These are phyloP conservation scores for Archips xylosteana DNA, from an alignment of 2,888 invertebrate species.

Conservation along the genomic window DNA sequence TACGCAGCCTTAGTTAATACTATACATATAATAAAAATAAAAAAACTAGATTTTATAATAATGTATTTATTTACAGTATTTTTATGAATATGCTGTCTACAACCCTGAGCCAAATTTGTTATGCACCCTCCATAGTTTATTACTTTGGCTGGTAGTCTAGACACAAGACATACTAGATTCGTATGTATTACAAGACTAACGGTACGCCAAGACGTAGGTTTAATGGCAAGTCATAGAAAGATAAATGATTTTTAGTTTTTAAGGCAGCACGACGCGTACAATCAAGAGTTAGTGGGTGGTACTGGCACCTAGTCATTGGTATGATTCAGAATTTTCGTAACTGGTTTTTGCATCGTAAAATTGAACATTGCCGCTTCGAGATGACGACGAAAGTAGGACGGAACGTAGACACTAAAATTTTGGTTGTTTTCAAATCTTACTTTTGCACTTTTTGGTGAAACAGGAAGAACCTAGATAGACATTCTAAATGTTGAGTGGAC, in stretches of 20 bases:
- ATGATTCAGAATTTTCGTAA: constrained; percentile 69
- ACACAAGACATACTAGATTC: constrained; percentile 10
- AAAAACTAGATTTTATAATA: neutral
- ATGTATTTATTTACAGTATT: neutral
- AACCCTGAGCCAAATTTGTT: constrained; percentile 6
- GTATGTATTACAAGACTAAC: constrained; percentile 18
- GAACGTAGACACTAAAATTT: constrained; percentile 5
- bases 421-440: constrained; percentile 4
- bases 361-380: constrained; percentile 55
- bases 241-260: constrained; percentile 34
- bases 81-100: neutral
- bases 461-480: neutral
- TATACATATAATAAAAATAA: neutral
- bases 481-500: neutral
- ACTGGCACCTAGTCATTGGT: constrained; percentile 51
- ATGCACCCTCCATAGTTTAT: neutral
- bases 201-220: constrained; percentile 11
- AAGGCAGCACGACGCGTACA: constrained; percentile 28
- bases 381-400: constrained; percentile 62
- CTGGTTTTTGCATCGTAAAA: constrained; percentile 64
- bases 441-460: neutral
- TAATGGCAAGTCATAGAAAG: constrained; percentile 35
- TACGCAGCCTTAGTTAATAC: too few species aligned
- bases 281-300: constrained; percentile 28
- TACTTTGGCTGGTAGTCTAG: constrained; percentile 1